phyloP scores from a whole-genome alignment of 1,140 invertebrate species.

The Drosophila ercepeae region DNA sequence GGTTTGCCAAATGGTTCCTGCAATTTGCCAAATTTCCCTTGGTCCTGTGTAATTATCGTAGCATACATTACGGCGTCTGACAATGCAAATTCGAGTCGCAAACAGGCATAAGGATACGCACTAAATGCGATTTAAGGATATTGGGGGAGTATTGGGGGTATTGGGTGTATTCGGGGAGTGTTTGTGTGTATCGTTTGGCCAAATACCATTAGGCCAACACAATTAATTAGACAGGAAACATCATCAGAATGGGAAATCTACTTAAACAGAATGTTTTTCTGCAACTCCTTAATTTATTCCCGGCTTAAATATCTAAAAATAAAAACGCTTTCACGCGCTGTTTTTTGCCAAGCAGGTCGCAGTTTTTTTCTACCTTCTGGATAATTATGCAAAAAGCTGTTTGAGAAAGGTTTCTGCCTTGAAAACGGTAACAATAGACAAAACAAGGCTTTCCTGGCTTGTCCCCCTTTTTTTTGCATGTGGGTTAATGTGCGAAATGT shows the following conservation, averaged over 20 bases:
- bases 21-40: slow-evolving; percentile 39
- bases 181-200: not conserved
- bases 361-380: slow-evolving; percentile 35
- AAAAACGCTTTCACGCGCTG: slow-evolving; percentile 1
- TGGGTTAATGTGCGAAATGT: slow-evolving; percentile 79
- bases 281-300: slow-evolving; percentile 20
- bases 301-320: slow-evolving; percentile 29
- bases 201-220: slow-evolving; percentile 32
- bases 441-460: slow-evolving; percentile 29
- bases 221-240: slow-evolving; percentile 37
- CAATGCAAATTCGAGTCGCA: slow-evolving; percentile 26
- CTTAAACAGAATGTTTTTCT: slow-evolving; percentile 7
- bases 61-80: slow-evolving; percentile 62
- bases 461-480: slow-evolving; percentile 41
- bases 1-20: slow-evolving; percentile 6
- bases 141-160: too few relatives aligned
- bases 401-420: slow-evolving; percentile 58
- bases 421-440: slow-evolving; percentile 70
- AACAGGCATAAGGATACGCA: not conserved
- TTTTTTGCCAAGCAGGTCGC: slow-evolving; percentile 56
- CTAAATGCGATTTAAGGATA: not conserved
- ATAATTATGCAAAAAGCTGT: slow-evolving; percentile 77
- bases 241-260: not conserved
- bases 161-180: not conserved
- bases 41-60: slow-evolving; percentile 39